A percentile compares a stretch with the other conserved stretches of the same genome.
Evolutionary conservation across 2,113 vertebrate genomes (phyloP).

Genomic region (Grus americana): DNA sequence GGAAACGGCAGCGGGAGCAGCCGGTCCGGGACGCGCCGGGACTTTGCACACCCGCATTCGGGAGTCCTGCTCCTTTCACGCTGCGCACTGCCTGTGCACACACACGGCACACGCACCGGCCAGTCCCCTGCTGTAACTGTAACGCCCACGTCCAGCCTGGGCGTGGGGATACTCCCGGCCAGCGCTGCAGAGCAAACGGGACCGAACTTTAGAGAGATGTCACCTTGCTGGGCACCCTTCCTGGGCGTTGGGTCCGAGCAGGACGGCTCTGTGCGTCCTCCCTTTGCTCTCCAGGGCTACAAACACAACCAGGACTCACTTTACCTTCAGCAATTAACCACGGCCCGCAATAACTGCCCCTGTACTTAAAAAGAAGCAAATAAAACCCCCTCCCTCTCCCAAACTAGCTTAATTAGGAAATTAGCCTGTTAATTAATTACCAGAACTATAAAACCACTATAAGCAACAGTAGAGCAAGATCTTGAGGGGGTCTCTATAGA

Average conservation of each 20-base stretch:
- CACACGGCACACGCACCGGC: neutral
- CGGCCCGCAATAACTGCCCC: accelerated
- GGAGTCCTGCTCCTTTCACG: neutral
- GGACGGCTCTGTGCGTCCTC: neutral
- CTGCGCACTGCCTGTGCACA: neutral
- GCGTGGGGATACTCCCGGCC: accelerated
- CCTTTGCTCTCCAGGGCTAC: too few species aligned
- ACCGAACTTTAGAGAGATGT: neutral
- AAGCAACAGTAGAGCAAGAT: accelerated
- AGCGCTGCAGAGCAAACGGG: accelerated
- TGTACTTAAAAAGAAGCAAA: neutral
- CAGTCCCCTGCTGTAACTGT: accelerated
- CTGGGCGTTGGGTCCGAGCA: accelerated
- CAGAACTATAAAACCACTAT: neutral
- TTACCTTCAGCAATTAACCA: neutral
- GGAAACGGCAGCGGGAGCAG: neutral
- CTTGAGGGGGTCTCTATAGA: accelerated
- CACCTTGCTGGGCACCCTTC: neutral
- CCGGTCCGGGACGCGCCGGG: neutral
- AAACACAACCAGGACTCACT: neutral
- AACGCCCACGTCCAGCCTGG: accelerated
- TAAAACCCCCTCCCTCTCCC: neutral
- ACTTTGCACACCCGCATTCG: accelerated
- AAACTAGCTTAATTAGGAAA: slow-evolving; percentile 29
- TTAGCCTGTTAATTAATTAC: neutral